phyloP scores from a whole-genome alignment of 64 coral and sea anemone species.

The Anthopleura sola region DNA sequence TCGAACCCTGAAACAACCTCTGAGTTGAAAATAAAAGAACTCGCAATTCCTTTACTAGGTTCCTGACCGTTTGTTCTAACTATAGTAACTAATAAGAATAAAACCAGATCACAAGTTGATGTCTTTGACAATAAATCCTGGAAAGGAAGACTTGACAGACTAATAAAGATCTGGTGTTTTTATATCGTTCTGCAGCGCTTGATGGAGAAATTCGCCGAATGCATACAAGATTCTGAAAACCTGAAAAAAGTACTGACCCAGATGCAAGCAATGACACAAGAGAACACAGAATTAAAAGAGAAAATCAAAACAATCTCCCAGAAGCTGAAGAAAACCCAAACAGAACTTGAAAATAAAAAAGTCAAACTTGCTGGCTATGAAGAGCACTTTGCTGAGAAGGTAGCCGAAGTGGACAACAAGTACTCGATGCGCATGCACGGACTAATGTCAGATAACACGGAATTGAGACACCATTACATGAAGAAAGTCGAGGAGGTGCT shows the following conservation, averaged over 20 bases:
- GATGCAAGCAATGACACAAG: conserved; percentile 67
- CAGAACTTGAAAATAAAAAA: conserved; percentile 81
- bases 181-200: conserved; percentile 33
- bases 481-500: conserved; percentile 83
- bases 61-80: too few species aligned
- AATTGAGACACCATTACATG: conserved; percentile 78
- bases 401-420: conserved; percentile 88
- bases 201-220: conserved; percentile 91
- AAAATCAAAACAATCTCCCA: conserved; percentile 57
- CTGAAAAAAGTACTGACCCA: conserved; percentile 71
- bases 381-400: conserved; percentile 86
- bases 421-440: conserved; percentile 86
- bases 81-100: too few species aligned
- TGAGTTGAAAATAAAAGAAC: too few species aligned
- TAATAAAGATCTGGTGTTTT: too few species aligned
- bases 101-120: too few species aligned
- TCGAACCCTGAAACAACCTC: too few species aligned
- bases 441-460: conserved; percentile 79
- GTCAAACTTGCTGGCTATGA: conserved; percentile 74
- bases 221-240: conserved; percentile 73
- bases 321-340: conserved; percentile 62
- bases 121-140: too few species aligned
- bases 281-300: conserved; percentile 67
- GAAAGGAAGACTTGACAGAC: too few species aligned
- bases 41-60: too few species aligned